Evolutionary conservation across 2,888 invertebrate genomes (phyloP), one percentile per base, ranked within the genome.

Genomic region (Scotopteryx bipunctaria): DNA sequence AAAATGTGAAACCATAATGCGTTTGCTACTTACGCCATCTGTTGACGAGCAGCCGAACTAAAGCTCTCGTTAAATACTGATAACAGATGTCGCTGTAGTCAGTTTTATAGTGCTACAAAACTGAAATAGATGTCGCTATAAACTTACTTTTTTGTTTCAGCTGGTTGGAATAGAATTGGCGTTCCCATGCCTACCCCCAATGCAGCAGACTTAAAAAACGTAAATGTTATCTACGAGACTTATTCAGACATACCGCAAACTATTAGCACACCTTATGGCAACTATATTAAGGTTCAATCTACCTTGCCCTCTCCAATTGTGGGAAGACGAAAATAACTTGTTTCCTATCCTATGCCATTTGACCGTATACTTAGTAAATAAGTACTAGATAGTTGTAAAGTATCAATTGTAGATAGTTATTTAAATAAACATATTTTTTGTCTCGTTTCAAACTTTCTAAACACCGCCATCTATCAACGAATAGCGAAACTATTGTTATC

Each of bases 261-360:
- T 1, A 83, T 87, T 3, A 83, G 80, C 60, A 87, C 87, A 0
- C 87, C 87, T 0, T 87, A 78, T 36, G 87, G 87, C 2, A 78
- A 84, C 43, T 86, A 86, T 25, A 68, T 86, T 16, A 82, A 73
- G 57, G 46, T 78, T 3, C 70, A 73, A 17, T 19, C 66, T 2
- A 46, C 61, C 5, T 55, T 46, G 32, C 40, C 50, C 5, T 17
- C 31, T 4, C 33, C 53, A 1, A 19, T 36, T 44, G 29, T 35
- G 0, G 25, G 17, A 1, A 38, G 41, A 42, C 19, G 47, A 27
- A 53, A 49, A 46, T 42, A 41, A 40, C 9, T 35, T 35, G 45
- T 21, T 40, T 40, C 37, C 35, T 45, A 36, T 45, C n/a, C 47
- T 40, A 40, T 31, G 47, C 40, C 53, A 53, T 48, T 35, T 27